Evolutionary conservation across 1,140 invertebrate species (phyloP).

Genomic region (Apis florea): DNA sequence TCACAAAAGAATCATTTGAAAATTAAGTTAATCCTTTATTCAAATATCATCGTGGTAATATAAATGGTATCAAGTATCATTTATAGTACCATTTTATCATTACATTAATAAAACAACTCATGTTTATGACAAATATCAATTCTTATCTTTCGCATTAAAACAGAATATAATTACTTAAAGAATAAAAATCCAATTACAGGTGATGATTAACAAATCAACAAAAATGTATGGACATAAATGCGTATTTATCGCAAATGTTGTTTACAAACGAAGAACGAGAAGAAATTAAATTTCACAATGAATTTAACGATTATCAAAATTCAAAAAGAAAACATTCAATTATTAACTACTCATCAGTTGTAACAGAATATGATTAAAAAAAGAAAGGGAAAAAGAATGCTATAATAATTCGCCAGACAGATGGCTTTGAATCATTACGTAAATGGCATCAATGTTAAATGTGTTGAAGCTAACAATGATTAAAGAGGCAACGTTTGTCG

Average conservation of each 20-base stretch:
- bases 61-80: no score
- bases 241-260: no score
- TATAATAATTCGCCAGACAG: not conserved
- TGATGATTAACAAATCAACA: not conserved
- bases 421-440: slow-evolving; percentile 1
- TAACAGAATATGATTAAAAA: not conserved
- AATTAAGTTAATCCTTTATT: no score
- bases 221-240: no score
- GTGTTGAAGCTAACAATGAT: not conserved
- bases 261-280: not conserved
- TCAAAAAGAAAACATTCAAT: not conserved
- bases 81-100: no score
- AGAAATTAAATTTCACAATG: no score
- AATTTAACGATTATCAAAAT: not conserved
- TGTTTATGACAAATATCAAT: not conserved
- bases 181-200: not conserved
- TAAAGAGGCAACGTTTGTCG: not conserved
- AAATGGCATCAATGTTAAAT: not conserved
- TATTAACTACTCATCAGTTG: not conserved
- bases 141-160: not conserved
- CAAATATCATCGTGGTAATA: no score
- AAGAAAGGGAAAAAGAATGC: not conserved
- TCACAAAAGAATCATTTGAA: no score
- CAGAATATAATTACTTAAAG: not conserved
- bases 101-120: no score